These are phyloP conservation scores for Lucifuga dentata DNA, from an alignment of 2,113 vertebrate species.

Conservation along the genomic window DNA sequence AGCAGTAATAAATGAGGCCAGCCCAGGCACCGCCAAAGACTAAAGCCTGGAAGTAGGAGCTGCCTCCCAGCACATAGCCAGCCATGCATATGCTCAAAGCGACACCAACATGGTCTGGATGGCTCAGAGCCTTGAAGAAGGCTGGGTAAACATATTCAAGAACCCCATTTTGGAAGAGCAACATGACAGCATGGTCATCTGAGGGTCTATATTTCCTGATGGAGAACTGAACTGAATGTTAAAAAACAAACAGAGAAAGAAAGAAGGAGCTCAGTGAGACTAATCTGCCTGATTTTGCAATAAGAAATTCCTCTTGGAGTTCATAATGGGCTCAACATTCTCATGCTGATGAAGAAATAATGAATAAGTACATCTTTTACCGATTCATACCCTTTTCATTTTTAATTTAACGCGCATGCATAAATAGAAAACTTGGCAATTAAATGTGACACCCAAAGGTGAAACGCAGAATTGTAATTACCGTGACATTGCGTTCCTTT, in stretches of 20 bases:
- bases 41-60: conserved; percentile 75
- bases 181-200: conserved; percentile 60
- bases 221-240: conserved; percentile 64
- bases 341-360: conserved; percentile 35
- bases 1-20: conserved; percentile 77
- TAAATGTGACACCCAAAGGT: conserved; percentile 11
- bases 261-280: conserved; percentile 30
- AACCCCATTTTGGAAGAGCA: conserved; percentile 70
- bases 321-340: conserved; percentile 54
- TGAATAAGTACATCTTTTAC: conserved; percentile 29
- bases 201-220: conserved; percentile 71
- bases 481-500: conserved; percentile 17
- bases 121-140: conserved; percentile 76
- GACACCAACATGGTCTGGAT: conserved; percentile 77
- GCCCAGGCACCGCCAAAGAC: conserved; percentile 75
- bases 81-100: conserved; percentile 76
- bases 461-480: conserved; percentile 42
- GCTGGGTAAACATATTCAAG: conserved; percentile 80
- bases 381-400: conserved; percentile 24
- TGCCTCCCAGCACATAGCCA: conserved; percentile 78
- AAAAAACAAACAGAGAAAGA: background rate
- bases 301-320: conserved; percentile 68
- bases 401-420: conserved; percentile 26
- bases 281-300: conserved; percentile 67
- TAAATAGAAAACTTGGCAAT: conserved; percentile 13